These are phyloP conservation scores for Chloroclysta siterata DNA, from an alignment of 2,888 invertebrate species.

Conservation along the genomic window DNA sequence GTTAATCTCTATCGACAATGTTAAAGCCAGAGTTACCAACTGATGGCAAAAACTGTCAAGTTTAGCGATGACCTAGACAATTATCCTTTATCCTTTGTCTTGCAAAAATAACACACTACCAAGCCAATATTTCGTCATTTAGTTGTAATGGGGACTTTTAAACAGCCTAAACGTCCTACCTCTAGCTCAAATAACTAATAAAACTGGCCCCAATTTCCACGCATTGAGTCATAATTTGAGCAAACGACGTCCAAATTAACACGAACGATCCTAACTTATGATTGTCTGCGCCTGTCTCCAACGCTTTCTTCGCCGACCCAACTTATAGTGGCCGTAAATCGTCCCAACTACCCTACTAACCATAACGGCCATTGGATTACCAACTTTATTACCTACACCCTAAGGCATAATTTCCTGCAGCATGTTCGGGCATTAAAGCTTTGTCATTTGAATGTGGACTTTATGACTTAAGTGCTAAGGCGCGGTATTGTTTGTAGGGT, in stretches of 20 bases:
- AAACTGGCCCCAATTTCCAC: not conserved
- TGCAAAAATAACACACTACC: too few relatives aligned
- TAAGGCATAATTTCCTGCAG: conserved; percentile 14
- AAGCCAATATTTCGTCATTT: too few relatives aligned
- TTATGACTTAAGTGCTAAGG: conserved; percentile 16
- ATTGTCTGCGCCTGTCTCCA: conserved; percentile 23
- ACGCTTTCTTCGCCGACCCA: conserved; percentile 19
- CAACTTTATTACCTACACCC: conserved; percentile 9
- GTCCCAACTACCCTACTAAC: conserved; percentile 18
- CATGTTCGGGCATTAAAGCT: conserved; percentile 4
- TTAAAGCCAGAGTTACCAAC: too few relatives aligned
- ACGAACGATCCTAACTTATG: conserved; percentile 28
- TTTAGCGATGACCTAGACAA: too few relatives aligned
- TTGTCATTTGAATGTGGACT: conserved; percentile 24
- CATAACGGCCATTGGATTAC: conserved; percentile 6
- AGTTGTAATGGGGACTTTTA: too few relatives aligned
- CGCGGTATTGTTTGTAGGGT: conserved; percentile 12
- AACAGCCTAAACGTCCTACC: not conserved
- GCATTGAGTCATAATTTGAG: conserved; percentile 10
- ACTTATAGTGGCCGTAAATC: conserved; percentile 23
- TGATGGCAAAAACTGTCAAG: too few relatives aligned
- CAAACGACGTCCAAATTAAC: conserved; percentile 25
- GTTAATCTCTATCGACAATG: too few relatives aligned
- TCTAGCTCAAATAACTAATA: not conserved
- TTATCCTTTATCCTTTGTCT: too few relatives aligned